Base-by-base conservation (phyloP, 2,888 invertebrate genomes). In the Augiades crinisus region DNA sequence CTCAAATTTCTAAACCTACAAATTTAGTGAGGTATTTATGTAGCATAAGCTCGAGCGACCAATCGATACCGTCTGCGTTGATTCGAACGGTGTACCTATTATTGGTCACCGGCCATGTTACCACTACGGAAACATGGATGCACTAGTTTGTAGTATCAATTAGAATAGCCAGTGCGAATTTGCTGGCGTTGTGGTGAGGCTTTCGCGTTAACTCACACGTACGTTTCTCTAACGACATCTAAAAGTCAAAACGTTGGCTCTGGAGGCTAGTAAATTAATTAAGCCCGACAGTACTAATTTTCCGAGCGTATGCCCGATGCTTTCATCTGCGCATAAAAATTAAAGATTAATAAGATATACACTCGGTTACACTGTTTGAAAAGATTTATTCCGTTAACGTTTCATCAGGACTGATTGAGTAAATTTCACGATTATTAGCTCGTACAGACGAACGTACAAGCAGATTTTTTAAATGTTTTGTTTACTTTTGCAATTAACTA, bases 71-170 rank as follows among this genome's bases (percentile, higher is more conserved):
- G 16, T 8, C 17, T 30, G 19, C 17, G 27, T 46, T 36, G 36
- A 24, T 19, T 36, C 17, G 13, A 30, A 30, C 37, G 37, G 31
- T 27, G 37, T 14, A 30, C n/a, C n/a, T 37, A 17, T 38, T 38
- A 47, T 47, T 47, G 37, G 37, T 13, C 13, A 13, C 13, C 14
- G 5, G 27, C 27, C 10, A 27, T 10, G 27, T 27, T 27, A 4
- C 19, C 27, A 16, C 47, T 21, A 30, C 22, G 14, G 13, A 38
- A 19, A 40, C 38, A 47, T 19, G 14, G 8, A 31, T 47, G 38
- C 16, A 47, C 47, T 47, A 40, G 38, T 47, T 47, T 47, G 47
- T 40, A 14, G 31, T 10, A 40, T 21, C 31, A 47, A 47, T 47
- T 47, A 47, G 31, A 40, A 40, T 47, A 6, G 38, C 31, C 31